phyloP scores from a whole-genome alignment of 1,140 invertebrate genomes.

The Stenopsyche tienmushanensis region DNA sequence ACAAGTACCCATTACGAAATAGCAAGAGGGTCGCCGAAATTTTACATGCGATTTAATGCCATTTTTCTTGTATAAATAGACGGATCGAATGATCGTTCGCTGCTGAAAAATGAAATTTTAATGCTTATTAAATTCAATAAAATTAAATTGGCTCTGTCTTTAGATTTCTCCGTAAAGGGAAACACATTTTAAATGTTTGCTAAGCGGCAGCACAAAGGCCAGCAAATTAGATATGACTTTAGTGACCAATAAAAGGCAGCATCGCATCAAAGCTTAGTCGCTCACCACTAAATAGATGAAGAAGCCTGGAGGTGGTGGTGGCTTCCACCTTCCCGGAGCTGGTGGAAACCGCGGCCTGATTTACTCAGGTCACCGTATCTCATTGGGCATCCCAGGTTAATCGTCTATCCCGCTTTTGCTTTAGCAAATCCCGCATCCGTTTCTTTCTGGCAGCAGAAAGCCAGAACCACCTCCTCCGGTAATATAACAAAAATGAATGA shows the following conservation, averaged over 20 bases:
- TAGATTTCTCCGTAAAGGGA: too few relatives aligned
- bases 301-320: neutral
- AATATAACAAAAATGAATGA: slow-evolving; percentile 44
- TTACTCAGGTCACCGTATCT: slow-evolving; percentile 40
- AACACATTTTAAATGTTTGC: too few relatives aligned
- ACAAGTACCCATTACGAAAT: too few relatives aligned
- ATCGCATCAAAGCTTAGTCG: slow-evolving; percentile 22
- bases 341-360: slow-evolving; percentile 32
- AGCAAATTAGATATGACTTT: too few relatives aligned
- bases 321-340: neutral
- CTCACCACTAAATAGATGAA: neutral
- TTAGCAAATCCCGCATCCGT: neutral
- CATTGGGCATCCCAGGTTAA: slow-evolving; percentile 31
- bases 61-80: too few relatives aligned
- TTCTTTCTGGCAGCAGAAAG: neutral
- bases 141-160: too few relatives aligned
- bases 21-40: too few relatives aligned
- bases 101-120: too few relatives aligned
- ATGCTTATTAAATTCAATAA: too few relatives aligned
- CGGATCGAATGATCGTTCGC: too few relatives aligned
- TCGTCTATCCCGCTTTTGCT: neutral
- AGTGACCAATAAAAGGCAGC: slow-evolving; percentile 29
- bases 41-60: too few relatives aligned
- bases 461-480: slow-evolving; percentile 13
- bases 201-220: too few relatives aligned